Base-by-base conservation (phyloP, 1,140 invertebrate species). In the Eupeodes corollae region DNA sequence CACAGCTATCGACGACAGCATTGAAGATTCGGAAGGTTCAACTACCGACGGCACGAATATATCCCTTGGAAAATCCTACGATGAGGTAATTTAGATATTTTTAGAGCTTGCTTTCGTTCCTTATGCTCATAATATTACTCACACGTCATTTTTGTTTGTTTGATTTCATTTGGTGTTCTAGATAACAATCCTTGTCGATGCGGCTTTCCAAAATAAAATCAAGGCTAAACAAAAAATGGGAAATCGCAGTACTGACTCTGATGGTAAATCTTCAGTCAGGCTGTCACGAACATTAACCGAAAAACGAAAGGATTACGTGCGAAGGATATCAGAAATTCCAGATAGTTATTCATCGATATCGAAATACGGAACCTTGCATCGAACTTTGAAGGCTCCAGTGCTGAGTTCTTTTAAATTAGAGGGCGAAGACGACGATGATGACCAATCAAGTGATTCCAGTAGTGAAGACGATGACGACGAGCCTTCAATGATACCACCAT, bases 301-400 rank as follows among this genome's bases (percentile, higher is more conserved):
- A 53, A 76, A 77, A 48, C 60, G 79, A 3, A 80, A 80, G 58
- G 73, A 72, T 47, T 80, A 81, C 68, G 74, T 80, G 1, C 67
- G 74, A 6, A 58, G 75, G 15, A 74, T 79, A 0, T 77, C 75
- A 12, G 14, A 6, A 14, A 26, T 47, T 11, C 21, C 18, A 2
- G 18, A 31, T 26, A 21, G 31, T 18, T 13, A 12, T 42, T 26
- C 35, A 15, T 26, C 21, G 8, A 26, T 26, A 3, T 10, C 30
- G 31, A 41, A 41, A 12, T 42, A 48, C 21, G 47, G 40, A 33
- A 42, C 39, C 6, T 5, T 42, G 12, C 47, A 48, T 44, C 31
- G 31, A 39, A 46, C 43, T 11, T 40, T 50, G 6, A 50, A 45
- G 14, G 6, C 44, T 21, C n/a, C 30, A 37, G 35, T 45, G 3